Percentiles rank a stretch among this genome's conserved stretches.
Evolutionary conservation across 2,113 vertebrate species (phyloP).

Genomic region (Hypanus sabinus): DNA sequence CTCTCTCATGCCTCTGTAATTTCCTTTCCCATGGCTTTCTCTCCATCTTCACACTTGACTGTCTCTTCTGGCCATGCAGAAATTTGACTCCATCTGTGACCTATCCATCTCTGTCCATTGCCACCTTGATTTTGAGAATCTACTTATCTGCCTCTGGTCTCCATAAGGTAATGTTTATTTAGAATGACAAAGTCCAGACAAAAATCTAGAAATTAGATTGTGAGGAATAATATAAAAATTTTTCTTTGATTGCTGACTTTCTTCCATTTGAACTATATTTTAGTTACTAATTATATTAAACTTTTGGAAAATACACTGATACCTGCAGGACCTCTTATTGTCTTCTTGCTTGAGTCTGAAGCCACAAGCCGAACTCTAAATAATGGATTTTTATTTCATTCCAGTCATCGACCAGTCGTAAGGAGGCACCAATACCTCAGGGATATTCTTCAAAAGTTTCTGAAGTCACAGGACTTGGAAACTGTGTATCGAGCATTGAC

Average conservation of each 20-base stretch:
- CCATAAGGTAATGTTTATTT: not conserved
- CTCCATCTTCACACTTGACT: not conserved
- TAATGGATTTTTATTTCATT: slow-evolving; percentile 12
- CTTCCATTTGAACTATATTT: not conserved
- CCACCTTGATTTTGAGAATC: not conserved
- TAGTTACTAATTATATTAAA: not conserved
- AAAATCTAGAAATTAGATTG: not conserved
- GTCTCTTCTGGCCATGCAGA: not conserved
- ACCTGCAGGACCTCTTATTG: not conserved
- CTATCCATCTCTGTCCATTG: not conserved
- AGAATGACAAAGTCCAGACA: not conserved
- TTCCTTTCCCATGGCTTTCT: not conserved
- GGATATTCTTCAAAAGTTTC: slow-evolving; percentile 74
- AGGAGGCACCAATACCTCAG: slow-evolving; percentile 79
- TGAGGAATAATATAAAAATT: not conserved
- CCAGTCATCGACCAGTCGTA: slow-evolving; percentile 69
- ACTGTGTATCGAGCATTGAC: slow-evolving; percentile 73
- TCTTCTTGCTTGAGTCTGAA: not conserved
- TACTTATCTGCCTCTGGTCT: not conserved
- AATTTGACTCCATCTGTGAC: not conserved
- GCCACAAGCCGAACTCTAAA: not conserved
- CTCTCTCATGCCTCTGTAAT: too few relatives aligned
- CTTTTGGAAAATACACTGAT: not conserved
- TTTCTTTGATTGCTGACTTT: not conserved
- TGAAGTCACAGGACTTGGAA: slow-evolving; percentile 72